Percentiles rank a stretch among this genome's conserved stretches.
phyloP scores from a whole-genome alignment of 2,888 invertebrate genomes.

The Trachelus iudaicus region DNA sequence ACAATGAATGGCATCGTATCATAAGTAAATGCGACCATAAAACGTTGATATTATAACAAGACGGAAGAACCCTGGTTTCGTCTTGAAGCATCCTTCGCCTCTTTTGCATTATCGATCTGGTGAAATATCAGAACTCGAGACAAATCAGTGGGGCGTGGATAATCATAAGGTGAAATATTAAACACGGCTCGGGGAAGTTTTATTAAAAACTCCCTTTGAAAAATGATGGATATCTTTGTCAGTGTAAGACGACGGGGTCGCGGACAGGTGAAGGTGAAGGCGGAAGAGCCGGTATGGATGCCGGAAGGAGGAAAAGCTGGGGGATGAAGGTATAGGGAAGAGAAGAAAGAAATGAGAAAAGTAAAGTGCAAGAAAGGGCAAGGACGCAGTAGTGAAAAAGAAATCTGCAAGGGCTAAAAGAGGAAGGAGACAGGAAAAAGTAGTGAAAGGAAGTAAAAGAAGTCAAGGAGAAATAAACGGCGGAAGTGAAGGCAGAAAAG shows the following conservation, averaged over 20 bases:
- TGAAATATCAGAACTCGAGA: conserved; percentile 25
- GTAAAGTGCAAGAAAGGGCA: neutral
- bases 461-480: neutral
- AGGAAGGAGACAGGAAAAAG: conserved; percentile 5
- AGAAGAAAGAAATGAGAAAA: conserved; percentile 4
- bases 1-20: neutral
- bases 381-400: conserved; percentile 18
- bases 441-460: neutral
- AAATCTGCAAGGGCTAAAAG: conserved; percentile 1
- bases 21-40: neutral
- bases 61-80: neutral
- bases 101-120: neutral
- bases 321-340: neutral
- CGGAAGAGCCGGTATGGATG: neutral
- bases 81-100: neutral
- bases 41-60: neutral
- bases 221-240: conserved; percentile 25
- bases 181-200: conserved; percentile 50
- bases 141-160: conserved; percentile 52
- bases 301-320: neutral
- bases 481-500: neutral
- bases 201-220: conserved; percentile 59
- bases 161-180: conserved; percentile 55
- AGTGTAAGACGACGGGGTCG: conserved; percentile 5
- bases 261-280: neutral